Percentiles rank a stretch among this genome's conserved stretches.
Conservation (phyloP, 2,113 vertebrate genomes). For the Elanoides forficatus region DNA sequence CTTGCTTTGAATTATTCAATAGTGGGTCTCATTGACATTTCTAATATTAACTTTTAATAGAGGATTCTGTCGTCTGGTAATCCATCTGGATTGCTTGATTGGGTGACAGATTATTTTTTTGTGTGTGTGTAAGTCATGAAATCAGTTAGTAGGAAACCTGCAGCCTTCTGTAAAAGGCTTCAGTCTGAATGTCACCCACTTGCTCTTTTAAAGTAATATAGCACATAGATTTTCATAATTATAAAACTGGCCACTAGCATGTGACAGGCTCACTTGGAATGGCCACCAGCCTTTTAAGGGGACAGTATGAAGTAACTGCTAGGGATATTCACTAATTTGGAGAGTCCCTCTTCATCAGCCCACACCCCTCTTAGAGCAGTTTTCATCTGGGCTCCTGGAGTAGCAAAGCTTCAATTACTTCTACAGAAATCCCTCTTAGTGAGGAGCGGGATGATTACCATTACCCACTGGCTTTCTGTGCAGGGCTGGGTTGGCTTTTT, state of each 20-base stretch:
- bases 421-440: not conserved
- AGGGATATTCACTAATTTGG: not conserved
- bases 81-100: not conserved
- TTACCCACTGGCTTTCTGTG: not conserved
- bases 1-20: conserved; percentile 33
- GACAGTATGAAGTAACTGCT: not conserved
- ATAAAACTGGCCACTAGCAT: not conserved
- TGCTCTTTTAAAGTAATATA: not conserved
- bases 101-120: not conserved
- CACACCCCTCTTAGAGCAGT: not conserved
- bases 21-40: not conserved
- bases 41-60: not conserved
- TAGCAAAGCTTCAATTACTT: not conserved
- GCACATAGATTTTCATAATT: not conserved
- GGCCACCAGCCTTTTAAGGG: not conserved
- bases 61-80: not conserved
- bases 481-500: not conserved
- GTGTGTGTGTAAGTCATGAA: not conserved
- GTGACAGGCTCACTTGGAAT: not conserved
- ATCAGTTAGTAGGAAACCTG: not conserved
- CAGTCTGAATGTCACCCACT: not conserved
- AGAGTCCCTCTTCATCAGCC: not conserved
- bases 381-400: not conserved
- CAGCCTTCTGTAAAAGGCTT: not conserved
- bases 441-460: not conserved